Percentiles rank a stretch among this genome's conserved stretches.
Conservation (phyloP, 1,140 invertebrate genomes). For the Conus betulinus region DNA sequence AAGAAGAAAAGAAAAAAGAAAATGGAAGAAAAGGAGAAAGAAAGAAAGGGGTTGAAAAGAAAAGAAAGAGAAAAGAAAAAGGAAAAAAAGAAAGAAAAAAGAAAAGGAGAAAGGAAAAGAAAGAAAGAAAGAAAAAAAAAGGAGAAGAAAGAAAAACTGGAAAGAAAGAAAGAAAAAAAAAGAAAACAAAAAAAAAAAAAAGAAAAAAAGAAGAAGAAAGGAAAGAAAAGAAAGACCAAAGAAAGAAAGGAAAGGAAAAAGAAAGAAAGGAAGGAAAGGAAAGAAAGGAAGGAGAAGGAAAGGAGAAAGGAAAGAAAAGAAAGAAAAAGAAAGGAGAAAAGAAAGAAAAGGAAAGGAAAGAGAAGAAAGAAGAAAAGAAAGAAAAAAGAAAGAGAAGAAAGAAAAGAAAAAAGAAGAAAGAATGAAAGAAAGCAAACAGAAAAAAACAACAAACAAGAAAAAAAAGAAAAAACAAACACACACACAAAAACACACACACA, state of each 20-base stretch:
- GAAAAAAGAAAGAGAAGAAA: no score
- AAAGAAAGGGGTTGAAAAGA: no score
- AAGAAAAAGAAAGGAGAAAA: neutral
- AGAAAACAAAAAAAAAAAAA: no score
- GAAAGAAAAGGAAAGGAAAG: neutral
- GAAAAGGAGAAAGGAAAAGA: neutral
- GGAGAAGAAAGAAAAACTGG: neutral
- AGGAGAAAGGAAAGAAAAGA: neutral
- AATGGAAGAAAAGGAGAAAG: neutral
- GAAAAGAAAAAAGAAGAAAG: no score
- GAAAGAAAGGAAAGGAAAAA: no score
- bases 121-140: neutral
- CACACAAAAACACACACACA: no score
- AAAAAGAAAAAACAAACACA: no score
- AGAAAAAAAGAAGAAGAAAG: no score
- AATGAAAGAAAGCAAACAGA: no score
- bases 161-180: no score
- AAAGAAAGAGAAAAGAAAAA: neutral
- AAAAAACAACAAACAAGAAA: no score
- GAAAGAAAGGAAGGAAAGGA: neutral
- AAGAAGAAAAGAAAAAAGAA: neutral
- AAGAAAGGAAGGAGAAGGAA: neutral
- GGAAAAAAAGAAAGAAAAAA: neutral
- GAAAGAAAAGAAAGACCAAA: no score
- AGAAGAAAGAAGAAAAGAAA: conserved; percentile 13